Evolutionary conservation across 2,797 vertebrate species (phyloP).

Genomic region (Hypotaenidia okinawae): DNA sequence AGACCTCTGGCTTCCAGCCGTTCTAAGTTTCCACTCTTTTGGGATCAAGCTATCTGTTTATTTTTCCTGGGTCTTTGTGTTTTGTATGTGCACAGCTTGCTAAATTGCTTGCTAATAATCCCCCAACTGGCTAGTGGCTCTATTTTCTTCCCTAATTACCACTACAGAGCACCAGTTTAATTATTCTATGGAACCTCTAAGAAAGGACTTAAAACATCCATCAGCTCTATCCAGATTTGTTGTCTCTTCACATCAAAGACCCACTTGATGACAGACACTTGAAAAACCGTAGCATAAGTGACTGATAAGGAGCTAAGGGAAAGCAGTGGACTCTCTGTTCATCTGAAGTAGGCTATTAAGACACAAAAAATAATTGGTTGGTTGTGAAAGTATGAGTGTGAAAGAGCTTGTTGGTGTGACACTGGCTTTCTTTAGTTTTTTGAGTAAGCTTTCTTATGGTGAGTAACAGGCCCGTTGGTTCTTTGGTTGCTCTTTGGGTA

Average conservation of each 20-base stretch:
- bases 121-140: neutral
- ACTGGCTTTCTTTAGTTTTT: neutral
- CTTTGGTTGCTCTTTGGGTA: neutral
- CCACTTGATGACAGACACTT: neutral
- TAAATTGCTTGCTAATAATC: neutral
- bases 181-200: neutral
- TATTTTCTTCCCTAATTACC: slow-evolving; percentile 31
- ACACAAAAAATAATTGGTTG: neutral
- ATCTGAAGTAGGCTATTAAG: neutral
- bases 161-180: slow-evolving; percentile 52
- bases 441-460: neutral
- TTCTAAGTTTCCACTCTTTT: neutral
- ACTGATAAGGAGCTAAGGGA: neutral
- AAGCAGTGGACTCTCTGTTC: neutral
- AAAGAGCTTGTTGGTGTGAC: neutral
- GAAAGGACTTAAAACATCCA: neutral
- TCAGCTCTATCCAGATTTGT: neutral
- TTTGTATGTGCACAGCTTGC: neutral
- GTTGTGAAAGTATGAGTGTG: neutral
- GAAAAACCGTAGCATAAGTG: neutral
- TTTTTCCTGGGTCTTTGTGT: neutral
- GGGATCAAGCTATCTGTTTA: neutral
- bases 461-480: neutral
- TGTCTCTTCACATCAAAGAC: slow-evolving; percentile 43
- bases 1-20: neutral